Conservation (phyloP, 2,888 invertebrate genomes). For the Ctena decussata region DNA sequence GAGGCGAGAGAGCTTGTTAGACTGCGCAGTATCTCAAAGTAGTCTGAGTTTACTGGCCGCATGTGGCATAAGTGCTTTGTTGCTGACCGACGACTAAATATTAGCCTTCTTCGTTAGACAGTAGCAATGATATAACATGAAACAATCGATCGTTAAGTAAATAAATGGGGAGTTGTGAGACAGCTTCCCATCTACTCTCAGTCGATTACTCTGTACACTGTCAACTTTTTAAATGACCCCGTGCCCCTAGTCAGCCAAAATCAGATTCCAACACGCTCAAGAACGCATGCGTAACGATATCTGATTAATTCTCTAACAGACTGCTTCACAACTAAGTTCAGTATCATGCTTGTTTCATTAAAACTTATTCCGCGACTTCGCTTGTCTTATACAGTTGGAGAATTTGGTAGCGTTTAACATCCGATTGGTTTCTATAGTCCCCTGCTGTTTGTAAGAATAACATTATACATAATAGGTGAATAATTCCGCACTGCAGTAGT, state of each 20-base stretch:
- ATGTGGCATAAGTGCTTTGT: no score
- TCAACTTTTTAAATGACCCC: not conserved
- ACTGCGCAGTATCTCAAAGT: no score
- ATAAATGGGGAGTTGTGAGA: not conserved
- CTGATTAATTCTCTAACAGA: not conserved
- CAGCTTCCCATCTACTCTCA: not conserved
- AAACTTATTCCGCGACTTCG: not conserved
- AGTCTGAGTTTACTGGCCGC: no score
- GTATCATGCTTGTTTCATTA: not conserved
- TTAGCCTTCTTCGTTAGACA: not conserved
- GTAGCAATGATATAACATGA: not conserved
- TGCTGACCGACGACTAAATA: no score
- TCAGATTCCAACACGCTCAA: not conserved
- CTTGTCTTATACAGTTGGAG: not conserved
- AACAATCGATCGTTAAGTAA: not conserved
- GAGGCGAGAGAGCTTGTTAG: no score
- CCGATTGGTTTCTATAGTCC: not conserved
- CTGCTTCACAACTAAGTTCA: not conserved
- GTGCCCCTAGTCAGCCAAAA: not conserved
- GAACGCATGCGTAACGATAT: not conserved
- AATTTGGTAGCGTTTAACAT: no score
- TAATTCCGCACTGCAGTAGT: not conserved
- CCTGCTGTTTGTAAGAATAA: conserved; percentile 86
- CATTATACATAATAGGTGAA: conserved; percentile 16
- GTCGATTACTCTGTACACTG: conserved; percentile 7